A percentile compares a stretch with the other conserved stretches of the same genome.
Conservation (phyloP, 2,888 invertebrate species). For the Antheraea assamensis region DNA sequence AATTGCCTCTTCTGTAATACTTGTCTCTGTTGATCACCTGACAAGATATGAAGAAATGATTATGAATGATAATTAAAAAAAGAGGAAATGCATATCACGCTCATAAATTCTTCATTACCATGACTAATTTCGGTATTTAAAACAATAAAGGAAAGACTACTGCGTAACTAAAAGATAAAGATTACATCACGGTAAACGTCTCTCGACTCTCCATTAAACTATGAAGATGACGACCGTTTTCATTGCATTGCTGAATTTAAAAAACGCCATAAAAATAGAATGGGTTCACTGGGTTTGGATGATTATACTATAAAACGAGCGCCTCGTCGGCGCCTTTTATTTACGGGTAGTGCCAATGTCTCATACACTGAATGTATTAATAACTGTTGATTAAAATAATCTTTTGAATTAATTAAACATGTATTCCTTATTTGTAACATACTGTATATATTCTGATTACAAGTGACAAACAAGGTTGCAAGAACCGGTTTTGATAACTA, state of each 20-base stretch:
- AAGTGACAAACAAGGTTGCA: not conserved
- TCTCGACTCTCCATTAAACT: not conserved
- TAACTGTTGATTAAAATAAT: not conserved
- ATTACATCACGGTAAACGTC: conserved; percentile 16
- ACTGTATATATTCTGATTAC: not conserved
- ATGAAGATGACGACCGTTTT: not conserved
- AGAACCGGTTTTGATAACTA: not conserved
- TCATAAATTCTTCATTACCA: conserved; percentile 21
- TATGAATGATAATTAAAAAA: conserved; percentile 15
- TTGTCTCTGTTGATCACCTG: not conserved
- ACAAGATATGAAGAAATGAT: not conserved
- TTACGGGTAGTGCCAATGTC: not conserved
- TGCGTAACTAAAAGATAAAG: conserved; percentile 15
- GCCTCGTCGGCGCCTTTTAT: not conserved
- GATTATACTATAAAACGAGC: not conserved
- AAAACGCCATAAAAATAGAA: not conserved
- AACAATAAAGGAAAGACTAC: conserved; percentile 20
- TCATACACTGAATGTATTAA: not conserved
- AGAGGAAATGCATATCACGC: conserved; percentile 20
- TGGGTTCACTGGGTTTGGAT: not conserved
- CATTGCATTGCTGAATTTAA: conserved; percentile 10
- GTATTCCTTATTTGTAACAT: not conserved
- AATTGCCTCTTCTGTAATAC: not conserved
- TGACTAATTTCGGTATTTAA: conserved; percentile 20
- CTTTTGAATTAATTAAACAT: not conserved